Conservation (phyloP, 1,140 invertebrate genomes). For the Drosophila eugracilis region DNA sequence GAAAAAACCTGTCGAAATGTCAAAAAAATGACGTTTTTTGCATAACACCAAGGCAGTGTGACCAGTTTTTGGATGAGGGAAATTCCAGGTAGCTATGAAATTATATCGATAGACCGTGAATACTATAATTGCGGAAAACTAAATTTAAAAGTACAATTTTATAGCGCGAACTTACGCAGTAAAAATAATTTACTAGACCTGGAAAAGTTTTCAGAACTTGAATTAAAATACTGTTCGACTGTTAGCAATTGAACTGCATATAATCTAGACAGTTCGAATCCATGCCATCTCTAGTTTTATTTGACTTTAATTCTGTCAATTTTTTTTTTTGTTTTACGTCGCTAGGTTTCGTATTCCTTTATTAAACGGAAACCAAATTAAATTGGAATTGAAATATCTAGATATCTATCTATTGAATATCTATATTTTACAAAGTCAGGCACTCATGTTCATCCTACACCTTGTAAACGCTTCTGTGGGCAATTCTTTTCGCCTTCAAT, state of each 20-base stretch:
- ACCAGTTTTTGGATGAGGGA: neutral
- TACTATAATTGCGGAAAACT: neutral
- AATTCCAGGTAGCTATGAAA: neutral
- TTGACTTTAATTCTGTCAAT: slow-evolving; percentile 5
- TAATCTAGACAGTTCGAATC: neutral
- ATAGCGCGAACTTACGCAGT: neutral
- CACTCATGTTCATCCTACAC: neutral
- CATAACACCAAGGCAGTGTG: slow-evolving; percentile 12
- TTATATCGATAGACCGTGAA: neutral
- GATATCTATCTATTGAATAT: too few relatives aligned
- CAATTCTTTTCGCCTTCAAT: neutral
- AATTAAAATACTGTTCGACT: too few relatives aligned
- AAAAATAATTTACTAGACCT: neutral
- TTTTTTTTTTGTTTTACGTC: neutral
- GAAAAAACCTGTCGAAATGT: slow-evolving; percentile 10
- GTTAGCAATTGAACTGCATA: neutral
- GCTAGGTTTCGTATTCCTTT: neutral
- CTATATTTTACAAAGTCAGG: neutral
- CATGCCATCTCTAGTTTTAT: neutral
- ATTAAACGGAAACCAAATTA: neutral
- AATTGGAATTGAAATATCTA: neutral
- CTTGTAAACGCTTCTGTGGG: neutral
- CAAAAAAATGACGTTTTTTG: slow-evolving; percentile 12
- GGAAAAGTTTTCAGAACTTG: too few relatives aligned
- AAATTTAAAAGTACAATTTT: neutral